Evolutionary conservation across 1,140 invertebrate genomes (phyloP).

Genomic region (Chrysoperla carnea): DNA sequence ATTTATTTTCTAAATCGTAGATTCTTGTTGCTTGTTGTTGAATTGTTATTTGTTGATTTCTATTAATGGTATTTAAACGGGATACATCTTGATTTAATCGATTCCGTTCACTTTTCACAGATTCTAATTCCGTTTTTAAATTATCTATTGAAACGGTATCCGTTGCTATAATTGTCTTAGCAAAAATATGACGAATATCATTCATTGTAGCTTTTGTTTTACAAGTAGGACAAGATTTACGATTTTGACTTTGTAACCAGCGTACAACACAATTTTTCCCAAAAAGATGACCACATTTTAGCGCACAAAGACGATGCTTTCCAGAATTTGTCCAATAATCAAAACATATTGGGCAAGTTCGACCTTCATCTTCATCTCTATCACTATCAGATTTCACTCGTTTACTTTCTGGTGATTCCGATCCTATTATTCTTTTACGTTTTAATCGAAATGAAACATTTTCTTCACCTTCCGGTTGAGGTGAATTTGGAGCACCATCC

Average conservation of each 20-base stretch:
- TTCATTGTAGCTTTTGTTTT: constrained; percentile 53
- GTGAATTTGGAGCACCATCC: too few relatives aligned
- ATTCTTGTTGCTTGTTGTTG: constrained; percentile 18
- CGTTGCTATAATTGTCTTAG: constrained; percentile 26
- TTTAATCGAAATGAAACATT: too few relatives aligned
- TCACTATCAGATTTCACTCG: constrained; percentile 19
- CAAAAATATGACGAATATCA: constrained; percentile 56
- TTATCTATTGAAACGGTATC: constrained; percentile 31
- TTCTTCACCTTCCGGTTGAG: too few relatives aligned
- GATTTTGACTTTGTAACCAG: constrained; percentile 41
- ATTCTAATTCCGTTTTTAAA: constrained; percentile 30
- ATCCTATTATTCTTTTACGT: too few relatives aligned
- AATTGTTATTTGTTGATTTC: constrained; percentile 15
- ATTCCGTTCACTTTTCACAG: constrained; percentile 22
- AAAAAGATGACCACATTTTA: constrained; percentile 85
- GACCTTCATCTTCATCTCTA: constrained; percentile 34
- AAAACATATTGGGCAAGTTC: constrained; percentile 72
- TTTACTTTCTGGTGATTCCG: too few relatives aligned
- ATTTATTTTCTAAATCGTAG: constrained; percentile 18
- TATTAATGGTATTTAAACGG: constrained; percentile 19
- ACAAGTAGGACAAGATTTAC: constrained; percentile 65
- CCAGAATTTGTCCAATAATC: constrained; percentile 75
- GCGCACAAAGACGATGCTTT: constrained; percentile 57
- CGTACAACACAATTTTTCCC: constrained; percentile 64
- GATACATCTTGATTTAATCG: constrained; percentile 24